Base-by-base conservation (phyloP, 2,113 vertebrate genomes). In the Rhinolophus ferrumequinum region DNA sequence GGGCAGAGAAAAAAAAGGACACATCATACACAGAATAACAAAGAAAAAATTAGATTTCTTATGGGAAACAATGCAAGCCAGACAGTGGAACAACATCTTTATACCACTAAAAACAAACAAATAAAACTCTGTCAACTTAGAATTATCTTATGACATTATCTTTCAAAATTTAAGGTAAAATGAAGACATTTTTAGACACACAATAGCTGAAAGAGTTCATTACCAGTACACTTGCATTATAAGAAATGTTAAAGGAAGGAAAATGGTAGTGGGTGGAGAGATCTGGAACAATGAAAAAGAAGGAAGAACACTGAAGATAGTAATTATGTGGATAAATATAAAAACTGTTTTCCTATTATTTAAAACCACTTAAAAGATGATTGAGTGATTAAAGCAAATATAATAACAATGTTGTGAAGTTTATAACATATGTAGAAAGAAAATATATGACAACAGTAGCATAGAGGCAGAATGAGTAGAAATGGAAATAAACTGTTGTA, bases 321-420 rank as follows among this genome's bases (percentile, higher is more conserved):
- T 84, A 88, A 77, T 83, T 88, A 77, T 22, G 15, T 47, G 26
- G 5, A 41, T 94, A 88, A 83, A 84, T 33, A 77, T 38, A 38
- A 92, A 94, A 11, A 14, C 2, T 4, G 52, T 38, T 26, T 86
- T 94, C 66, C 33, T 64, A 64, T 77, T 38, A 70, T 70, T 73
- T 77, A 80, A 83, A 26, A 70, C 19, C 35, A 33, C 70, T 88
- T 77, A 75, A 93, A 88, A 66, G 30, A 85, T 67, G 88, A 96
- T 86, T 75, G 28, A 69, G 26, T 50, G 6, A 70, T 69, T 95
- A 93, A 67, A 50, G 58, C 41, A 79, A 93, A 52, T 88, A 88
- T 35, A 76, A 60, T 41, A 93, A 38, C 19, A 84, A 67, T 86
- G n/a, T 66, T 62, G 4, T 93, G 41, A 82, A 10, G 30, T 77